Conservation (phyloP, 2,888 invertebrate genomes). For the Xestia sexstrigata region DNA sequence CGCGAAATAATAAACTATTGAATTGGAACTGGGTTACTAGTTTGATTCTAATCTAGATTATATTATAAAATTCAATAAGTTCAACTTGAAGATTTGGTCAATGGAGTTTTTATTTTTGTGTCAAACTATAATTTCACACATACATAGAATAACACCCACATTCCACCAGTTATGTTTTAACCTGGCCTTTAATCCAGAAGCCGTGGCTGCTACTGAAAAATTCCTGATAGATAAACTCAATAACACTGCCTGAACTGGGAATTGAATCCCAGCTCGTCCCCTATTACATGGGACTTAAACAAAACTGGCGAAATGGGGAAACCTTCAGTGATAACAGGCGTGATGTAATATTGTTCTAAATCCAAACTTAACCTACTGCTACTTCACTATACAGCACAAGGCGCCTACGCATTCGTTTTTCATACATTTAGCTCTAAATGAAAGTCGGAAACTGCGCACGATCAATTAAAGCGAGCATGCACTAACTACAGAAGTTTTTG, state of each 20-base stretch:
- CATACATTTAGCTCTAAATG: constrained; percentile 73
- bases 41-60: constrained; percentile 6
- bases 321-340: no score
- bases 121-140: not conserved
- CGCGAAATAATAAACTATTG: not conserved
- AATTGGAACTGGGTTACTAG: constrained; percentile 25
- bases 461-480: constrained; percentile 48
- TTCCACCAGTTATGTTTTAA: not conserved
- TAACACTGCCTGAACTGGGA: not conserved
- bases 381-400: not conserved
- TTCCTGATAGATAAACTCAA: not conserved
- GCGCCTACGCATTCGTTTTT: constrained; percentile 64
- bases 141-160: not conserved
- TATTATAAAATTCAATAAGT: not conserved
- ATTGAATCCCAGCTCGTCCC: not conserved
- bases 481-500: constrained; percentile 48
- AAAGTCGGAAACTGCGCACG: constrained; percentile 80
- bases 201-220: not conserved
- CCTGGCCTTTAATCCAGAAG: not conserved
- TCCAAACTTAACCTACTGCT: constrained; percentile 16
- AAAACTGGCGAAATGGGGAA: no score
- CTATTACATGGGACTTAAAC: no score
- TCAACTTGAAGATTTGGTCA: not conserved
- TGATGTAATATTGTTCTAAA: not conserved
- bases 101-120: not conserved